A percentile compares a stretch with the other conserved stretches of the same genome.
Evolutionary conservation across 1,140 invertebrate genomes (phyloP).

Genomic region (Drosophila pectinifera): DNA sequence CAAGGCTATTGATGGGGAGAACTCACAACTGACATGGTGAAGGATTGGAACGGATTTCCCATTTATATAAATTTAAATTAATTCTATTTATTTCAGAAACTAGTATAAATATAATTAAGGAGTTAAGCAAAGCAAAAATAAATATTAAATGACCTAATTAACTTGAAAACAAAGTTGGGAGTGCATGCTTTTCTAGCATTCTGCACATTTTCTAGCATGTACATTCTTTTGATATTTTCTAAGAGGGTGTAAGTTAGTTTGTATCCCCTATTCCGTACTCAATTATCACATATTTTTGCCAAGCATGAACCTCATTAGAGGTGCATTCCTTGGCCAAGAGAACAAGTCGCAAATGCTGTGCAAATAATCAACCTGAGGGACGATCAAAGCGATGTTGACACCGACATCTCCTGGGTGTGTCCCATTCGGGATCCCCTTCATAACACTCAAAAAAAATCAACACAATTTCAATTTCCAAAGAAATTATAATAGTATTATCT

Average conservation of each 20-base stretch:
- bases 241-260: neutral
- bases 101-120: too few relatives aligned
- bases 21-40: neutral
- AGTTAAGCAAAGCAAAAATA: too few relatives aligned
- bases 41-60: neutral
- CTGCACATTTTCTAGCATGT: too few relatives aligned
- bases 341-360: constrained; percentile 26
- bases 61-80: neutral
- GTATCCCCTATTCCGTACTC: neutral
- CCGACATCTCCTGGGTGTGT: constrained; percentile 38
- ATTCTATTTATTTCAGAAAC: too few relatives aligned
- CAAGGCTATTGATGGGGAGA: constrained; percentile 3
- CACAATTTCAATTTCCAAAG: too few relatives aligned
- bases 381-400: constrained; percentile 63
- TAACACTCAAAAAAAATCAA: neutral
- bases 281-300: constrained; percentile 34
- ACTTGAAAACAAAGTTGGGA: neutral
- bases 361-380: constrained; percentile 70
- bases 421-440: neutral
- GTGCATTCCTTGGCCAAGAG: neutral
- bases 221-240: neutral
- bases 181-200: neutral
- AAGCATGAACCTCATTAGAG: constrained; percentile 31
- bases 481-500: too few relatives aligned
- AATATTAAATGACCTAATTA: too few relatives aligned